Evolutionary conservation across 2,797 vertebrate species (phyloP).

Genomic region (Brachyrhaphis roseni): DNA sequence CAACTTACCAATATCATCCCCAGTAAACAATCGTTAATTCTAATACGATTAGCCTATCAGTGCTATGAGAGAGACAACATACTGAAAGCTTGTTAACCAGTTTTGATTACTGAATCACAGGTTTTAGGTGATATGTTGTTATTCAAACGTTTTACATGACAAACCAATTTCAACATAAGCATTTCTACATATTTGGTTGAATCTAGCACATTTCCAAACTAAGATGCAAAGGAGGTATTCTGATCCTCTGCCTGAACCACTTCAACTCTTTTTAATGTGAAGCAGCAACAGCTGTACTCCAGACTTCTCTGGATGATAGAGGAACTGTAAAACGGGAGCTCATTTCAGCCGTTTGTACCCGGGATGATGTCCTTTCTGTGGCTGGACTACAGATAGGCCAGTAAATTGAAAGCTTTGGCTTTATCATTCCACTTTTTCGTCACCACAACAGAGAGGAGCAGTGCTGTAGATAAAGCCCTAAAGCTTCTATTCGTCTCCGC

Average conservation of each 20-base stretch:
- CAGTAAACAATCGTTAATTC: not conserved
- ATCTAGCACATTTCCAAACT: not conserved
- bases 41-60: not conserved
- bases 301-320: not conserved
- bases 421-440: not conserved
- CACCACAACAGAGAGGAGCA: not conserved
- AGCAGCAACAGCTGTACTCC: not conserved
- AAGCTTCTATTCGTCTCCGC: not conserved
- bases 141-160: not conserved
- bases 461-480: not conserved
- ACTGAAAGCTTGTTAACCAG: not conserved
- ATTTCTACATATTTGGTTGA: not conserved
- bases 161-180: not conserved
- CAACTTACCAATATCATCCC: not conserved
- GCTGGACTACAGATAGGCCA: not conserved
- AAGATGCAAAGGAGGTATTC: not conserved
- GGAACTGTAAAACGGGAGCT: not conserved
- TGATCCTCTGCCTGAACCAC: not conserved
- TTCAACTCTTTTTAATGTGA: not conserved
- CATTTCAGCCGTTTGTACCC: not conserved
- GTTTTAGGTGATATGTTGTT: not conserved
- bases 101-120: not conserved
- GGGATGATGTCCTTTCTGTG: not conserved
- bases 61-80: not conserved
- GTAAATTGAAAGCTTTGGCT: not conserved